Conservation (phyloP, 2,888 invertebrate species). For the Latrodectus elegans region DNA sequence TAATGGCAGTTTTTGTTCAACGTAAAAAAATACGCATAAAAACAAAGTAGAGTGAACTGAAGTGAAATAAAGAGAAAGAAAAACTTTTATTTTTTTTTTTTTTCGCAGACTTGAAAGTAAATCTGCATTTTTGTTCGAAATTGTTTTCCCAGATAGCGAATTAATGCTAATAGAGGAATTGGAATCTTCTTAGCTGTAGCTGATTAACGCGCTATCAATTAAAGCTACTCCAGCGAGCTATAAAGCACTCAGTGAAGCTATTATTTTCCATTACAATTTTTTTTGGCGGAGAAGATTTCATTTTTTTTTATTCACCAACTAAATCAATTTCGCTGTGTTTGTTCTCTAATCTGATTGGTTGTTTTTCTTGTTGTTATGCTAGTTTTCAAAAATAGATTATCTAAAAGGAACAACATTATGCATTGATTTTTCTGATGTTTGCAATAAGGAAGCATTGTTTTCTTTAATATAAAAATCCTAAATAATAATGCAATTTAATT, state of each 20-base stretch:
- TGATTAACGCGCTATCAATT: constrained; percentile 63
- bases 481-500: no score
- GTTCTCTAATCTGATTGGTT: no score
- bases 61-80: constrained; percentile 43
- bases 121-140: constrained; percentile 59
- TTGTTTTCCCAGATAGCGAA: constrained; percentile 41
- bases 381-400: no score
- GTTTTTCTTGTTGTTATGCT: no score
- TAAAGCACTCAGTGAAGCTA: background rate
- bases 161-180: constrained; percentile 58
- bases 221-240: constrained; percentile 42
- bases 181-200: constrained; percentile 12
- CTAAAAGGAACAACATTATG: no score
- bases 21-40: background rate
- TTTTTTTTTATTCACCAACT: background rate
- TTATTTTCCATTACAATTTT: background rate
- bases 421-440: no score
- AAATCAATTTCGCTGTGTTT: background rate
- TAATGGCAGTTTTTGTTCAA: constrained; percentile 58
- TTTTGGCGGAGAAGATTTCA: background rate
- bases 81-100: constrained; percentile 25
- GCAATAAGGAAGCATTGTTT: no score
- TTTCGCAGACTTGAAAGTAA: constrained; percentile 7
- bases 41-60: constrained; percentile 38
- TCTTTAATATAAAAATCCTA: no score